Evolutionary conservation across 2,113 vertebrate species (phyloP), one percentile per base, ranked within the genome.

Genomic region (Caranx ignobilis): DNA sequence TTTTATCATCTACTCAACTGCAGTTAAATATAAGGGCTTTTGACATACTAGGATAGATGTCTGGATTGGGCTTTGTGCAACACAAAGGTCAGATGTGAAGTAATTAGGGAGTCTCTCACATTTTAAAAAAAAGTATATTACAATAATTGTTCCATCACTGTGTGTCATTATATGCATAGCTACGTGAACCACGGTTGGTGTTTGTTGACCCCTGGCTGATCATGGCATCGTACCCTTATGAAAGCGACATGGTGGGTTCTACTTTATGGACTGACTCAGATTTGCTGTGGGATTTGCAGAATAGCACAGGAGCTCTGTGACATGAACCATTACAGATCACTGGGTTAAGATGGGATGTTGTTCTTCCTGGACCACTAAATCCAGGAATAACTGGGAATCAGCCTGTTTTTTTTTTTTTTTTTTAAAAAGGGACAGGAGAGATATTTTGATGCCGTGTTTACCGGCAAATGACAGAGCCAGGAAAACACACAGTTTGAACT

Each of bases 331-430:
- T 74, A 62, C 77, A 65, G 79, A 88, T 88, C 82, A 84, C 67
- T 80, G 57, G 90, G 89, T 90, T 90, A 81, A 89, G 79, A 87
- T 68, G 77, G 83, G 77, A 90, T 81, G 85, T 86, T 83, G 70
- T 71, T 71, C 64, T 73, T 82, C 61, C 79, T 71, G 62, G 68
- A 88, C 75, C 68, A 73, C 87, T 65, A 77, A 81, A 88, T 86
- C 88, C 76, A 77, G 80, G 75, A 84, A 77, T 66, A 70, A 82
- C 67, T 63, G 66, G 73, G 61, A 80, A 81, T 90, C 71, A 11
- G 79, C 57, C 71, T 41, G 68, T 77, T 83, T 85, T 50, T 7
- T 26, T 26, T 26, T 26, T 26, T 2, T 26, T 26, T 26, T 26
- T 26, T 26, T 26, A 26, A 2, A 69, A 64, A 67, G 55, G 61